phyloP scores from a whole-genome alignment of 2,113 vertebrate genomes.

The Zosterops lateralis region DNA sequence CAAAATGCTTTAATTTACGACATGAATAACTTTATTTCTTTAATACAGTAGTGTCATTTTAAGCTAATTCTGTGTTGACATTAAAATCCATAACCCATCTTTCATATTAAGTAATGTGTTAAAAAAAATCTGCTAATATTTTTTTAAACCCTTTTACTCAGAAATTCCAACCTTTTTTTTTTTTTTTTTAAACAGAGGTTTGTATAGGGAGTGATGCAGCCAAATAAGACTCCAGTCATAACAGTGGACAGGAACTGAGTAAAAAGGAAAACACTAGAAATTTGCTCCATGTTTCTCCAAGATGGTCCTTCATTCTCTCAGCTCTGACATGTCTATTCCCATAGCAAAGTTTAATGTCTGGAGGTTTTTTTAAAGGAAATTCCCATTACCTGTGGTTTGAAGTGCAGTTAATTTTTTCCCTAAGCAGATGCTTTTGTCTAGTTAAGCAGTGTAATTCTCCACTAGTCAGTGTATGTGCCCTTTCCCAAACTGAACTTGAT shows the following conservation, averaged over 20 bases:
- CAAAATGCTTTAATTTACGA: background rate
- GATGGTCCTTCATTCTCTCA: background rate
- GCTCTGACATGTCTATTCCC: background rate
- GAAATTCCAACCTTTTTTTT: background rate
- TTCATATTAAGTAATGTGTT: background rate
- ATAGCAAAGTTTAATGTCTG: background rate
- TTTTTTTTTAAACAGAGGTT: background rate
- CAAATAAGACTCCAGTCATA: background rate
- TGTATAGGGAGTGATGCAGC: background rate
- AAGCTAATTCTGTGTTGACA: background rate
- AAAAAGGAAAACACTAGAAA: background rate
- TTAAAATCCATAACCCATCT: background rate
- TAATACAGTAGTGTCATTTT: background rate
- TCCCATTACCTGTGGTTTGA: background rate
- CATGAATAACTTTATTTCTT: background rate
- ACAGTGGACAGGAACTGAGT: background rate
- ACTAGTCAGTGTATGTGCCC: background rate
- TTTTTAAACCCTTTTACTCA: background rate
- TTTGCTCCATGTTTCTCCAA: background rate
- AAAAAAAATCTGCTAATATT: background rate
- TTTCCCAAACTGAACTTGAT: background rate
- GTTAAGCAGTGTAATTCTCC: background rate
- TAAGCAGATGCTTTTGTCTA: background rate
- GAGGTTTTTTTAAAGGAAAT: background rate
- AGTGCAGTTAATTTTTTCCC: background rate